Conservation (phyloP, 1,140 invertebrate genomes). For the Diploscapter pachys region DNA sequence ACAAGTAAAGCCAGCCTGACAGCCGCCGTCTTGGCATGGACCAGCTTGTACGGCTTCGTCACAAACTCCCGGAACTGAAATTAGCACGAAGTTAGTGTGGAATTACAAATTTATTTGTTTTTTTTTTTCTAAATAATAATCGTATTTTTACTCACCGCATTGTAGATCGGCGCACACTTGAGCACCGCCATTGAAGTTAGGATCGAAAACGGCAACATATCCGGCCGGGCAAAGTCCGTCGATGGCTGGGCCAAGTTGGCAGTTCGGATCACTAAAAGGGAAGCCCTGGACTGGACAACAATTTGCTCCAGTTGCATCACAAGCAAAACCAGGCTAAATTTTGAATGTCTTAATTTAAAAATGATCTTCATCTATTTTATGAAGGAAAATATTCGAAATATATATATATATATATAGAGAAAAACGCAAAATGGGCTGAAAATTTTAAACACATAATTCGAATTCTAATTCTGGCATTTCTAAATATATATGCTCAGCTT, state of each 20-base stretch:
- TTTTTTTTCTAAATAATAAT: no score
- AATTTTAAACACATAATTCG: no score
- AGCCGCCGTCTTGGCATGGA: constrained; percentile 10
- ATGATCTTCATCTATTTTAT: no score
- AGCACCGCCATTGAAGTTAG: constrained; percentile 3
- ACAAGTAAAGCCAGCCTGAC: constrained; percentile 30
- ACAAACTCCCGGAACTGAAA: constrained; percentile 31
- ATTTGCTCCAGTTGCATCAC: constrained; percentile 45
- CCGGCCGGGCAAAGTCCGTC: constrained; percentile 40
- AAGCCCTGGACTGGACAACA: constrained; percentile 43
- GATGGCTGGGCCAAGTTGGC: constrained; percentile 39
- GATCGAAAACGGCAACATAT: constrained; percentile 20
- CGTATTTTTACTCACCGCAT: constrained; percentile 9
- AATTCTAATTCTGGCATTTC: no score
- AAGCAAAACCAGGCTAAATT: constrained; percentile 44
- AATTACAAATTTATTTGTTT: no score
- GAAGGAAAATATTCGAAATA: no score
- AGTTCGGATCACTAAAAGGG: neutral
- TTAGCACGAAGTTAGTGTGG: neutral
- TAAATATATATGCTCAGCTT: no score
- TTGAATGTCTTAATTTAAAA: no score
- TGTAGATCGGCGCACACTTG: constrained; percentile 26
- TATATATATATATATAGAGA: no score
- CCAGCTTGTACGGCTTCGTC: constrained; percentile 20
- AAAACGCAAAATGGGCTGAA: no score